A percentile compares a stretch with the other conserved stretches of the same genome.
phyloP scores from a whole-genome alignment of 2,888 invertebrate species.

The Agrotis ipsilon region DNA sequence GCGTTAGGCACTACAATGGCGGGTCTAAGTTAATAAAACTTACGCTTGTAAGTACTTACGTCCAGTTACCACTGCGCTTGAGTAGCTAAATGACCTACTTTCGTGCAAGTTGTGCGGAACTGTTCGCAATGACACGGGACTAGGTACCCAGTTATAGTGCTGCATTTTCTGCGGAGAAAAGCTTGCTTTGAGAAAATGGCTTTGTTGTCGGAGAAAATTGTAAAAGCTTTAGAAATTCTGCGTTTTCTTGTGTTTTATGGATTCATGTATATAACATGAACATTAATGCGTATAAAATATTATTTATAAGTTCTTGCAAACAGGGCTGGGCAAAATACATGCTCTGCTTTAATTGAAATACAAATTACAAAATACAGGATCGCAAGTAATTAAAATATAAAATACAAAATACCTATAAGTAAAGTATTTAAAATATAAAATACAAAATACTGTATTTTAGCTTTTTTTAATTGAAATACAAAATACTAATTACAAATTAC shows the following conservation, averaged over 20 bases:
- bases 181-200: background rate
- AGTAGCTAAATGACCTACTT: slow-evolving; percentile 53
- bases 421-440: too few relatives aligned
- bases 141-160: slow-evolving; percentile 18
- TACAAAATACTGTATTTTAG: too few relatives aligned
- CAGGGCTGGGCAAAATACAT: too few relatives aligned
- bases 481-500: too few relatives aligned
- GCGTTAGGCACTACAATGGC: slow-evolving; percentile 21
- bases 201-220: background rate
- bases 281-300: too few relatives aligned
- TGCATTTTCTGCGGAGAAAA: slow-evolving; percentile 14
- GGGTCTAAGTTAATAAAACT: slow-evolving; percentile 28
- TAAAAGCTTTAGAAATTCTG: slow-evolving; percentile 1
- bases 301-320: too few relatives aligned
- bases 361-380: too few relatives aligned
- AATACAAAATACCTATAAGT: too few relatives aligned
- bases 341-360: too few relatives aligned
- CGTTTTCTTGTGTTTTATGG: background rate
- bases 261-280: too few relatives aligned
- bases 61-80: slow-evolving; percentile 49
- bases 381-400: too few relatives aligned
- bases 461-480: too few relatives aligned
- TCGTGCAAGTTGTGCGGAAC: slow-evolving; percentile 43
- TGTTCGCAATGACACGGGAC: slow-evolving; percentile 12
- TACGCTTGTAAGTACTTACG: slow-evolving; percentile 22